Conservation (phyloP, 2,113 vertebrate genomes). For the Podarcis raffonei region DNA sequence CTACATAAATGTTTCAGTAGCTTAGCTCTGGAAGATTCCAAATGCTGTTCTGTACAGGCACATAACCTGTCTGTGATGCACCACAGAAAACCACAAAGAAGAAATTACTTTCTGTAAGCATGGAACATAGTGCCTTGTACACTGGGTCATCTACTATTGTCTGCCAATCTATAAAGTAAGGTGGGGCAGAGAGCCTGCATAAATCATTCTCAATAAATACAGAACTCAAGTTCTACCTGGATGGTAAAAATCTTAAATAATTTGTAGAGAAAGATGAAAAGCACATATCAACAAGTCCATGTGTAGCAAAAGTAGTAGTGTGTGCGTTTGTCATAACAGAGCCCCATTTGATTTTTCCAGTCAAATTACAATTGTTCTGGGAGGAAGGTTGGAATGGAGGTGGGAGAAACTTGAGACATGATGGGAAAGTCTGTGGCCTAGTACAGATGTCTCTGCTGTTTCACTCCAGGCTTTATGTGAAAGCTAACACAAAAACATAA, state of each 20-base stretch:
- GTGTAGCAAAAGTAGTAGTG: too few species aligned
- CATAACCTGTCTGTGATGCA: background rate
- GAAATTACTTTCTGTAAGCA: background rate
- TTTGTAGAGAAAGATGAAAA: conserved; percentile 9
- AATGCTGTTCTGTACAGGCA: background rate
- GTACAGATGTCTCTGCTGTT: too few species aligned
- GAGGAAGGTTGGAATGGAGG: background rate
- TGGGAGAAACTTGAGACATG: background rate
- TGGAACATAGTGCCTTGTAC: background rate
- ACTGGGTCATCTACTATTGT: too few species aligned
- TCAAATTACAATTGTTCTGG: conserved; percentile 26
- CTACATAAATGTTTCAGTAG: background rate
- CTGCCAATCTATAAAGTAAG: background rate
- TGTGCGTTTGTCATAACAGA: background rate
- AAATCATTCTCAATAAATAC: background rate
- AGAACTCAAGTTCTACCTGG: conserved; percentile 46
- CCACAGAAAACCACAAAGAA: background rate
- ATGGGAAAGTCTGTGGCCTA: background rate
- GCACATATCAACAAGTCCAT: too few species aligned
- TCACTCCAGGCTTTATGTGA: background rate
- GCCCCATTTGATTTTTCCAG: conserved; percentile 44
- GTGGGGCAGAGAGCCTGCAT: background rate
- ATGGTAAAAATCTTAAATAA: conserved; percentile 49
- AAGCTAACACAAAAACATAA: too few species aligned
- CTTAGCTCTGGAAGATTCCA: background rate